Evolutionary conservation across 1,140 invertebrate species (phyloP).

Genomic region (Bilobella aurantiaca): DNA sequence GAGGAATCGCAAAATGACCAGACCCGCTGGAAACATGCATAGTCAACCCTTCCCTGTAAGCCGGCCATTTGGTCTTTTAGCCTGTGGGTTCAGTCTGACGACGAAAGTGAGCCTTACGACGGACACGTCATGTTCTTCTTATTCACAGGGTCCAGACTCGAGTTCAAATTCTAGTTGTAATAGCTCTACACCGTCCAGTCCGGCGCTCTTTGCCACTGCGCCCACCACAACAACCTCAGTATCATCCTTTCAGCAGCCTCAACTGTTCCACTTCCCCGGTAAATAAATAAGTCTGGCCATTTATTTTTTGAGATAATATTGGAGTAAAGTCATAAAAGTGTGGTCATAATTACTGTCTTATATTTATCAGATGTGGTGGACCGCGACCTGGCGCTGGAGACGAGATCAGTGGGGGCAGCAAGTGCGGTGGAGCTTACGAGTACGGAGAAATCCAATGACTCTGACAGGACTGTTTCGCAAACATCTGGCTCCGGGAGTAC

Average conservation of each 20-base stretch:
- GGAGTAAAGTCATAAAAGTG: background rate
- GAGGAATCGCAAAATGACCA: conserved; percentile 47
- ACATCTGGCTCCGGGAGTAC: conserved; percentile 59
- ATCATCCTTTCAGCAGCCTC: conserved; percentile 15
- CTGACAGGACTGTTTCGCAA: conserved; percentile 67
- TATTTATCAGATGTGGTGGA: conserved; percentile 1
- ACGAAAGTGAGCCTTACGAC: too few species aligned
- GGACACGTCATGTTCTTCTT: too few species aligned
- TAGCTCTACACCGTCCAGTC: conserved; percentile 89
- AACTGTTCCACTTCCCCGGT: conserved; percentile 25
- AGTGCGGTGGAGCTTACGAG: conserved; percentile 49
- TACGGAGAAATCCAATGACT: conserved; percentile 66
- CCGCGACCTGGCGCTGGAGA: conserved; percentile 46
- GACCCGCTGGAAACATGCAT: conserved; percentile 51
- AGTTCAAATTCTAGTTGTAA: conserved; percentile 93
- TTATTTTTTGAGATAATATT: background rate
- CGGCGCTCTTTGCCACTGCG: conserved; percentile 55
- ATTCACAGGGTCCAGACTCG: conserved; percentile 54
- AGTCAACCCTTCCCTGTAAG: conserved; percentile 51
- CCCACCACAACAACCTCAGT: conserved; percentile 42
- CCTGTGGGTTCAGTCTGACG: too few species aligned
- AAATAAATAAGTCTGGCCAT: background rate
- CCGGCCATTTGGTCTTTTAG: background rate
- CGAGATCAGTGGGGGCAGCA: conserved; percentile 27
- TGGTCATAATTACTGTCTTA: conserved; percentile 3